Percentiles rank a stretch among this genome's conserved stretches.
Evolutionary conservation across 2,888 invertebrate genomes (phyloP).

Genomic region (Drosophila falleni): DNA sequence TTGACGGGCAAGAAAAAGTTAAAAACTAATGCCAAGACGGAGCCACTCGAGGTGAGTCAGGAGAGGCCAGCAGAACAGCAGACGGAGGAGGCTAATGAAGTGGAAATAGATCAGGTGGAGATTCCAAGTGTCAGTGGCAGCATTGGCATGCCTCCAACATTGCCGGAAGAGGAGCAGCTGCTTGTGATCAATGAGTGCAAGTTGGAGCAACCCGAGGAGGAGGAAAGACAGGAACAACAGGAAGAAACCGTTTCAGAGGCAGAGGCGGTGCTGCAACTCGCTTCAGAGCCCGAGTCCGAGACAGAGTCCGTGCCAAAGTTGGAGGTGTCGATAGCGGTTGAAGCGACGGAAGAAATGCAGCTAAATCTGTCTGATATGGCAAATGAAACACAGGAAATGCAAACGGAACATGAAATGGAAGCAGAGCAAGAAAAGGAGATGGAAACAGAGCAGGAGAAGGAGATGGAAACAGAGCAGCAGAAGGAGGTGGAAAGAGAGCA

Average conservation of each 20-base stretch:
- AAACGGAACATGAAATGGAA: not conserved
- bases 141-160: constrained; percentile 33
- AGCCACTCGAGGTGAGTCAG: not conserved
- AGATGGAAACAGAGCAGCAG: not conserved
- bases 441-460: not conserved
- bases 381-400: not conserved
- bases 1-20: not conserved
- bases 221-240: not conserved
- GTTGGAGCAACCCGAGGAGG: constrained; percentile 22
- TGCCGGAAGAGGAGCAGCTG: constrained; percentile 34
- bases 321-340: constrained; percentile 1
- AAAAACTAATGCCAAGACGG: not conserved
- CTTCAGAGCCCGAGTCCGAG: not conserved
- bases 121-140: not conserved
- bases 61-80: not conserved
- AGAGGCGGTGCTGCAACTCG: not conserved
- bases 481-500: too few species aligned
- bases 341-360: not conserved
- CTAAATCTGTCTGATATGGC: not conserved
- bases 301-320: constrained; percentile 1
- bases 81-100: not conserved
- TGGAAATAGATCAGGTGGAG: not conserved
- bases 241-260: not conserved
- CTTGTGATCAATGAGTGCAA: constrained; percentile 61
- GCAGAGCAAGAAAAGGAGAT: too few species aligned